Percentiles rank a stretch among this genome's conserved stretches.
Evolutionary conservation across 2,888 invertebrate species (phyloP).

Genomic region (Sminthurides aquaticus): DNA sequence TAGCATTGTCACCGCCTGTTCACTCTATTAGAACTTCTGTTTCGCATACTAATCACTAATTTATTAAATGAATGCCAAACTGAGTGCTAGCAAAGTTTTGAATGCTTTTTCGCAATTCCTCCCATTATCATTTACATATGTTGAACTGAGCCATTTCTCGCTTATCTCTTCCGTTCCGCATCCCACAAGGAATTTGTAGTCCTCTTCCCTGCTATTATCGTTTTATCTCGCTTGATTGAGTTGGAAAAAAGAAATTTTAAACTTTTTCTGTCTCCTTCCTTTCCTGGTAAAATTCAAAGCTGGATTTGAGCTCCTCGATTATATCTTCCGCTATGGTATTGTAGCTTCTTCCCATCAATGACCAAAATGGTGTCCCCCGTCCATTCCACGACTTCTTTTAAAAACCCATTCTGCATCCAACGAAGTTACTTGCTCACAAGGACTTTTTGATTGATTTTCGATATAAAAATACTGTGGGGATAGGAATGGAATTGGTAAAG

Average conservation of each 20-base stretch:
- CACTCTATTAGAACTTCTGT: neutral
- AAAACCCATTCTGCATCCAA: too few species aligned
- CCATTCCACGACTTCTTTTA: too few species aligned
- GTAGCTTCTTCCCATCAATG: too few species aligned
- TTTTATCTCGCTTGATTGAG: neutral
- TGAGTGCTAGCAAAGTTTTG: neutral
- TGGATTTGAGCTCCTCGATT: too few species aligned
- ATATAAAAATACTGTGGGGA: too few species aligned
- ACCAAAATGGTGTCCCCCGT: too few species aligned
- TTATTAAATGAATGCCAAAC: neutral
- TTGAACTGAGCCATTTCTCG: neutral
- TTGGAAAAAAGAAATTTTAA: neutral
- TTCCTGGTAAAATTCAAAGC: too few species aligned
- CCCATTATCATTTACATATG: neutral
- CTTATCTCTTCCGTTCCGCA: neutral
- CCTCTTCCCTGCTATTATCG: neutral
- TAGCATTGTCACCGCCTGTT: slow-evolving; percentile 8
- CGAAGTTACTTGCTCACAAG: too few species aligned
- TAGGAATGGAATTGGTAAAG: too few species aligned
- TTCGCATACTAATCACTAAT: neutral
- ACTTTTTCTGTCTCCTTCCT: neutral
- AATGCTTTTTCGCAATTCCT: neutral
- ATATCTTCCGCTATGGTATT: too few species aligned
- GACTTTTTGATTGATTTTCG: too few species aligned
- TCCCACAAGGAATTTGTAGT: neutral